A percentile compares a stretch with the other conserved stretches of the same genome.
Evolutionary conservation across 2,888 invertebrate genomes (phyloP).

Genomic region (Drosophila vallismaia): DNA sequence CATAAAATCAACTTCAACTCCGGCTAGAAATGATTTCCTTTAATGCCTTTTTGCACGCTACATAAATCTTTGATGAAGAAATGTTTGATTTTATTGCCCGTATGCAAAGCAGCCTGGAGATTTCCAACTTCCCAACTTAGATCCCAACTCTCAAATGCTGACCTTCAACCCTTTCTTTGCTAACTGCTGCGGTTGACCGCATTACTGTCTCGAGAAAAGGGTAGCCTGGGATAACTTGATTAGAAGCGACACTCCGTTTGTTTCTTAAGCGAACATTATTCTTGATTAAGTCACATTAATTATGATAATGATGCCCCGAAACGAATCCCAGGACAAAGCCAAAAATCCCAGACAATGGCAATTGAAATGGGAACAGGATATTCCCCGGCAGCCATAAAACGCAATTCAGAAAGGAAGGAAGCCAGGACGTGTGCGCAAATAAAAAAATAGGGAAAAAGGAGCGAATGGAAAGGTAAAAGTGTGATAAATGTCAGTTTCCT

Average conservation of each 20-base stretch:
- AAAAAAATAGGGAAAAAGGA: conserved; percentile 52
- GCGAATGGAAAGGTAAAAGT: conserved; percentile 46
- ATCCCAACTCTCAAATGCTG: conserved; percentile 34
- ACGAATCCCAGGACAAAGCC: conserved; percentile 59
- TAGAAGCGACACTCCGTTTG: conserved; percentile 40
- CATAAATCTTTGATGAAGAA: conserved; percentile 69
- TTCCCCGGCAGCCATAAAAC: conserved; percentile 47
- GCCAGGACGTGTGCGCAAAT: conserved; percentile 66
- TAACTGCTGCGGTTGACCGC: conserved; percentile 79
- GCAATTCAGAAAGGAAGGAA: conserved; percentile 33
- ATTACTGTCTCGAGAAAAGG: conserved; percentile 46
- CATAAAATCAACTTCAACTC: conserved; percentile 23
- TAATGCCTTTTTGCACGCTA: conserved; percentile 54
- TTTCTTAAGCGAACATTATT: conserved; percentile 68
- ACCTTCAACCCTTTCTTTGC: conserved; percentile 70
- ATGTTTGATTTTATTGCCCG: conserved; percentile 66
- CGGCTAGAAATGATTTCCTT: conserved; percentile 13
- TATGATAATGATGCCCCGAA: conserved; percentile 78
- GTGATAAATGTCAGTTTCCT: conserved; percentile 82
- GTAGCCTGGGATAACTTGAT: conserved; percentile 64
- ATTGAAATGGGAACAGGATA: conserved; percentile 80
- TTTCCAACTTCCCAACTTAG: conserved; percentile 18
- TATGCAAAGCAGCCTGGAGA: conserved; percentile 66
- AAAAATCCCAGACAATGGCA: conserved; percentile 54
- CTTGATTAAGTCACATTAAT: conserved; percentile 82